Conservation (phyloP, 2,797 vertebrate genomes). For the Peromyscus aztecus region DNA sequence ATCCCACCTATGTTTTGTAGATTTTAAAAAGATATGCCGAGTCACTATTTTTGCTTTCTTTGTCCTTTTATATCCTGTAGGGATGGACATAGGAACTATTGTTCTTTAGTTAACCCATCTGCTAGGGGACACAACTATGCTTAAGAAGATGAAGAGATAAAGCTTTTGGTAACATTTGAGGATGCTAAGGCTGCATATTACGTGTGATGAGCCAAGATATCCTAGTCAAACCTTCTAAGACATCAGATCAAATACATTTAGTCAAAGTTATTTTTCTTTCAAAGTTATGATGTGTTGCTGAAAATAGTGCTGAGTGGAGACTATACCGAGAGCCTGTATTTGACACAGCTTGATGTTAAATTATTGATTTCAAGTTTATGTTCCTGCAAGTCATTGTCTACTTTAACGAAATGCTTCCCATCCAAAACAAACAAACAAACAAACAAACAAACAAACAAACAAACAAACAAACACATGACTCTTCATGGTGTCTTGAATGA, state of each 20-base stretch:
- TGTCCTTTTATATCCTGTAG: background rate
- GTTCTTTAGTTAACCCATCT: background rate
- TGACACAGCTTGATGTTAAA: background rate
- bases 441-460: no score
- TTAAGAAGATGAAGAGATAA: conserved; percentile 1
- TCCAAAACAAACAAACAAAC: background rate
- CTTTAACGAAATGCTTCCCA: background rate
- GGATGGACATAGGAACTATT: background rate
- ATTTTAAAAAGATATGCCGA: background rate
- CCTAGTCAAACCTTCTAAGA: background rate
- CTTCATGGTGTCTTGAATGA: background rate
- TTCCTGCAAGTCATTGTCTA: conserved; percentile 9
- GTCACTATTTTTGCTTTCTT: background rate
- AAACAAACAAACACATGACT: background rate
- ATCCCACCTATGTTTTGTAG: background rate
- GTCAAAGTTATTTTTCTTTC: conserved; percentile 15
- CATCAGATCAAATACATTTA: background rate
- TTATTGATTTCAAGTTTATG: conserved; percentile 36
- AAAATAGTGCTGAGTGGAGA: background rate
- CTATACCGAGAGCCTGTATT: background rate
- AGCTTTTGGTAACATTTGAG: conserved; percentile 2
- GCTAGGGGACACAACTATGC: background rate
- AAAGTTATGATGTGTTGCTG: background rate
- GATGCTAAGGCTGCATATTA: background rate
- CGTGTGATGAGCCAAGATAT: background rate